Percentiles rank a stretch among this genome's conserved stretches.
These are phyloP conservation scores for Callochromis pleurospilus DNA, from an alignment of 2,113 vertebrate species.

Conservation along the genomic window DNA sequence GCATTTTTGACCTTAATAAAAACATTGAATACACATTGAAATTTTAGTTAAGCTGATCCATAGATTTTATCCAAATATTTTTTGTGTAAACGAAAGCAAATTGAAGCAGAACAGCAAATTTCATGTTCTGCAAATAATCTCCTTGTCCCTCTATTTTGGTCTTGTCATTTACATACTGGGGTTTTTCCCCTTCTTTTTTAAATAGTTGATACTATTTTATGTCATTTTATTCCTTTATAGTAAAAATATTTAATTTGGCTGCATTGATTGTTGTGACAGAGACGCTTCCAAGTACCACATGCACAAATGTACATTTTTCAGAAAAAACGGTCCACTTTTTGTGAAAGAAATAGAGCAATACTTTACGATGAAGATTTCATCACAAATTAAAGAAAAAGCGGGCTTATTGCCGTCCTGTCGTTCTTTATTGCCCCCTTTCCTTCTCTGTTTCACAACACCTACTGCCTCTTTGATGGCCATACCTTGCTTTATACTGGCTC, in stretches of 20 bases:
- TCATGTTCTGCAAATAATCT: background rate
- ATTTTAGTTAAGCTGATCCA: background rate
- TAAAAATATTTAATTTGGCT: background rate
- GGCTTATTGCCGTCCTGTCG: background rate
- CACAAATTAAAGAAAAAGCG: background rate
- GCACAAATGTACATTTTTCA: background rate
- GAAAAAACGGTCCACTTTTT: background rate
- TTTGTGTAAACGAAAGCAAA: background rate
- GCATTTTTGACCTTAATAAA: background rate
- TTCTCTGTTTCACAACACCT: background rate
- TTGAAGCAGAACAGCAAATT: background rate
- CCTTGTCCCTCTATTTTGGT: background rate
- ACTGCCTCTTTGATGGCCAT: background rate
- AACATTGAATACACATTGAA: background rate
- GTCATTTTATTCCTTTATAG: background rate
- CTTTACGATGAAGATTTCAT: background rate
- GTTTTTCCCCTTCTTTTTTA: background rate
- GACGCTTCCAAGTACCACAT: background rate
- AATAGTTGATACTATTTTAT: background rate
- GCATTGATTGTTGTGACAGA: background rate
- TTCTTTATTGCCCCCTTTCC: background rate
- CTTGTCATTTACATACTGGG: background rate
- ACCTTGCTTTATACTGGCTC: background rate
- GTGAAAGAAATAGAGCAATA: background rate
- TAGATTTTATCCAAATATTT: background rate